Base-by-base conservation (phyloP, 2,888 invertebrate species). In the Seira ritae region DNA sequence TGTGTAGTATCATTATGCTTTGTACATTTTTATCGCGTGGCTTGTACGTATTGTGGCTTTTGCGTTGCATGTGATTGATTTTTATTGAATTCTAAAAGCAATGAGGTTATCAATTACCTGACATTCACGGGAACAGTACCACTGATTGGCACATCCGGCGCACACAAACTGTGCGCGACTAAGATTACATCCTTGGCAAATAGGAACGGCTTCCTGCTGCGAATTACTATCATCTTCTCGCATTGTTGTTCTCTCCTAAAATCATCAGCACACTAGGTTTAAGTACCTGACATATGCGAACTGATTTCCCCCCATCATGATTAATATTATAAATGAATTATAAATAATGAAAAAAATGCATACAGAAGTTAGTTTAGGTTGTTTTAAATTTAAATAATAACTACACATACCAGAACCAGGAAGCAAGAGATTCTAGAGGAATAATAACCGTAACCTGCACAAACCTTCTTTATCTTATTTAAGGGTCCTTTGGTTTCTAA, bases 101-200 rank as follows among this genome's bases (percentile, higher is more conserved):
- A 37, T 37, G 90, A 66, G 3, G 1, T 37, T 69, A n/a, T 24
- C 4, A n/a, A n/a, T 90, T 91, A 97, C 97, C 95, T 97, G 97
- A 91, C 97, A 98, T 87, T 96, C 95, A 77, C 96, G 93, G 90
- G 96, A 96, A 93, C 97, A 98, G 91, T 98, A 97, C 97, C 97
- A 97, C 92, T 96, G 96, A 91, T 96, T 96, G 87, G 95, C 31
- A 31, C 31, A 91, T 97, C 97, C 71, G 96, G 96, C 66, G 96
- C 96, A 91, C 97, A 97, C 65, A 96, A 96, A 90, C 95, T 97
- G 91, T 95, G 96, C 84, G 89, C 95, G 93, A 86, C 94, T 93
- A 82, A 94, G 93, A 88, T 95, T 94, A 91, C 97, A 97, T 87
- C 96, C 96, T 93, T 96, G 96, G 91, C 97, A 97, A 88, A 94